phyloP scores from a whole-genome alignment of 2,888 invertebrate genomes.

The Cenopis cana region DNA sequence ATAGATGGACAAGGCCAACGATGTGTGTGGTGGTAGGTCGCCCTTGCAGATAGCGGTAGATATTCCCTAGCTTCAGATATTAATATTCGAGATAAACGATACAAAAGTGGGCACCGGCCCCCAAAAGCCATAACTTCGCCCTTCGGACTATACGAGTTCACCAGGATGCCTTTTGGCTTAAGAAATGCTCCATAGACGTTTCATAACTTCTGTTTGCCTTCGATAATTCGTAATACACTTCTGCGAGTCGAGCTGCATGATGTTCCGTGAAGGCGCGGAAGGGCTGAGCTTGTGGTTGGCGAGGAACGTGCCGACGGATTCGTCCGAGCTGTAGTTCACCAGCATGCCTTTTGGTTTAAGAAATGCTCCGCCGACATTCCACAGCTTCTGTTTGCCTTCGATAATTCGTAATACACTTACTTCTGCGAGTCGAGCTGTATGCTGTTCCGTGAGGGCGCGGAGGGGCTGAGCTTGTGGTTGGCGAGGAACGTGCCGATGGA shows the following conservation, averaged over 20 bases:
- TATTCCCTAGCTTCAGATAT: neutral
- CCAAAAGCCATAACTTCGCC: neutral
- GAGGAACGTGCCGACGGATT: constrained; percentile 87
- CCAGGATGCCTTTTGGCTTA: neutral
- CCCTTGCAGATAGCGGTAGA: neutral
- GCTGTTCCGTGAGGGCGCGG: constrained; percentile 72
- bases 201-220: neutral
- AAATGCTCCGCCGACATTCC: neutral
- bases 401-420: constrained; percentile 56
- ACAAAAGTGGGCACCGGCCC: neutral
- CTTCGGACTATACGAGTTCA: too few species aligned
- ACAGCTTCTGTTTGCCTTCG: neutral
- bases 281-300: constrained; percentile 86
- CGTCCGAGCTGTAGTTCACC: constrained; percentile 84
- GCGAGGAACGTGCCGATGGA: constrained; percentile 87
- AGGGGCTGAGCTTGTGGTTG: constrained; percentile 84
- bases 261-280: constrained; percentile 71
- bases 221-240: constrained; percentile 54
- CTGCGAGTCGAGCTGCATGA: constrained; percentile 75
- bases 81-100: neutral
- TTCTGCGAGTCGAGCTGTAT: constrained; percentile 78
- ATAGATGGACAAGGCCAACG: too few species aligned
- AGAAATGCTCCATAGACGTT: neutral
- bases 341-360: neutral
- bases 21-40: neutral